Base-by-base conservation (phyloP, 2,797 vertebrate genomes). In the Chelonia mydas region DNA sequence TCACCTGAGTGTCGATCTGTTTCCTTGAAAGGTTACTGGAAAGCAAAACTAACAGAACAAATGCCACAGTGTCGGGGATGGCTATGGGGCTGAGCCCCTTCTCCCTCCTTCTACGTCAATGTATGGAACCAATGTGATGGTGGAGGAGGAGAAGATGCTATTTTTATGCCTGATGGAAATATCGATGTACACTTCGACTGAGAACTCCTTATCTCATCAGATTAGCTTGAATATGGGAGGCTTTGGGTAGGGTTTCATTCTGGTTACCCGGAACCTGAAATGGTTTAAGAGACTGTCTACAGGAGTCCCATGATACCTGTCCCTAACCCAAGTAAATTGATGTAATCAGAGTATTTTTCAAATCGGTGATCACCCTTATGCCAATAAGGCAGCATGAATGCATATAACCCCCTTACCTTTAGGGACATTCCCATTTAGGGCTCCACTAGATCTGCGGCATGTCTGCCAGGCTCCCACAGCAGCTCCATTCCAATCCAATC, bases 101-200 rank as follows among this genome's bases (percentile, higher is more conserved):
- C 68, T 41, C 68, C 21, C 33, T 84, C 65, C 77, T 25, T 37
- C 54, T 76, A 51, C 80, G 45, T 61, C 0, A 0, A 4, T 13
- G 41, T 7, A 61, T 0, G 49, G 79, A 96, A 93, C 33, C 3
- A 78, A 23, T 0, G 37, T 45, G 51, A 76, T 85, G 49, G 54
- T 25, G 76, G 79, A 55, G 87, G 89, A 86, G 96, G 4, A 0
- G 6, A 76, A 81, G 23, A 49, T 94, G 84, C 47, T 13, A 90
- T 94, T 65, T 2, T 11, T 11, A 37, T 59, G 12, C 89, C 81
- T 83, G 33, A 81, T 95, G 96, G 95, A 97, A 97, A 97, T 68
- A 83, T 17, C 79, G 78, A 7, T 76, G 54, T 21, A 25, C 50
- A 72, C 9, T 5, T 19, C 25, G 49, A 54, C 65, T 74, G 79